Conservation (phyloP, 2,797 vertebrate genomes). For the Amniataba percoides region DNA sequence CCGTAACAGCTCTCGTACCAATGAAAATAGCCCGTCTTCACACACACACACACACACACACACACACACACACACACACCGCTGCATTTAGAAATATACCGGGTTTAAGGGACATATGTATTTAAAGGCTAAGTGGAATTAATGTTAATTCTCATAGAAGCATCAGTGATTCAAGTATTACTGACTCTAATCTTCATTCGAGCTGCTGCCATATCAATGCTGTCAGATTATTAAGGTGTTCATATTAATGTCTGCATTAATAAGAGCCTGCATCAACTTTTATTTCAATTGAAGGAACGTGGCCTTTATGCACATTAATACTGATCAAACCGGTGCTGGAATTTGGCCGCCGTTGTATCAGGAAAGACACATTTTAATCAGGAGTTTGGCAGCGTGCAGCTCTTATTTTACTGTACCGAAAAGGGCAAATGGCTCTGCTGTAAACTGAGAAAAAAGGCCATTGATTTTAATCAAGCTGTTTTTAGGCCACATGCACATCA, state of each 20-base stretch:
- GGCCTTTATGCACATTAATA: slow-evolving; percentile 26
- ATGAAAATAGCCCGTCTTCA: slow-evolving; percentile 30
- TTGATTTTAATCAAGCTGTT: slow-evolving; percentile 33
- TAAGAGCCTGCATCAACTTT: slow-evolving; percentile 39
- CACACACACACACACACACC: too few relatives aligned
- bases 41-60: too few relatives aligned
- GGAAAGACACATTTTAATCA: slow-evolving; percentile 57
- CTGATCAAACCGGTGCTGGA: slow-evolving; percentile 1
- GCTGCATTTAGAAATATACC: slow-evolving; percentile 7
- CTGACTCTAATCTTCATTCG: slow-evolving; percentile 47
- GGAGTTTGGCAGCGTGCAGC: slow-evolving; percentile 46
- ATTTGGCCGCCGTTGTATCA: slow-evolving; percentile 11
- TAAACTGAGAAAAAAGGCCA: slow-evolving; percentile 11
- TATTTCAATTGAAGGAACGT: slow-evolving; percentile 38
- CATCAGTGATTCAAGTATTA: slow-evolving; percentile 38
- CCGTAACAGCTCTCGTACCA: not conserved
- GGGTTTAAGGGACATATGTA: slow-evolving; percentile 28
- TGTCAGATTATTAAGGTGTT: slow-evolving; percentile 52
- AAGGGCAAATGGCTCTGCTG: slow-evolving; percentile 6
- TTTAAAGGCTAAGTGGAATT: slow-evolving; percentile 65
- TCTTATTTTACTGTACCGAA: slow-evolving; percentile 31
- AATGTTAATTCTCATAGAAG: slow-evolving; percentile 54
- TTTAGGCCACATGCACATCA: not conserved
- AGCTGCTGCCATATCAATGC: slow-evolving; percentile 32
- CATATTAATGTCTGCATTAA: slow-evolving; percentile 54